phyloP scores from a whole-genome alignment of 1,140 invertebrate genomes.

The Neuroterus valhalla region DNA sequence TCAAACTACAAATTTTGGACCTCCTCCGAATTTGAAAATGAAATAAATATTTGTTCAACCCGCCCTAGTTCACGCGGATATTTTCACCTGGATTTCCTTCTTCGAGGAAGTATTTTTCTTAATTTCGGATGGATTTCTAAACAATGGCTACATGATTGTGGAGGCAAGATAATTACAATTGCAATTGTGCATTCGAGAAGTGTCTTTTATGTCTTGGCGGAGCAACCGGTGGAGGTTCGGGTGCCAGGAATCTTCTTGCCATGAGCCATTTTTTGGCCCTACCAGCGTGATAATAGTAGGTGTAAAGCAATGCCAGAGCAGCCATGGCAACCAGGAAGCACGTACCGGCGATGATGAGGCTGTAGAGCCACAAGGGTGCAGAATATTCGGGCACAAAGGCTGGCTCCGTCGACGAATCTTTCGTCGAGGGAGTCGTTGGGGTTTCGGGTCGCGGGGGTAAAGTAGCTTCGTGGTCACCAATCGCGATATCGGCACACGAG shows the following conservation, averaged over 20 bases:
- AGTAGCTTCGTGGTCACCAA: constrained; percentile 75
- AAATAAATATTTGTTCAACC: no score
- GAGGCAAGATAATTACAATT: constrained; percentile 52
- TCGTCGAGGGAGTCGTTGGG: constrained; percentile 40
- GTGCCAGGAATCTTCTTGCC: constrained; percentile 59
- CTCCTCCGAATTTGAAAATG: no score
- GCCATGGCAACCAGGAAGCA: constrained; percentile 71
- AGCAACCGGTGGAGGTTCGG: constrained; percentile 69
- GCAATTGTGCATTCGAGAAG: constrained; percentile 56
- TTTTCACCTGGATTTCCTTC: neutral
- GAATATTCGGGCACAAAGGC: constrained; percentile 48
- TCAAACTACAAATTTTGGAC: no score
- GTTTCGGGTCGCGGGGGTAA: constrained; percentile 55
- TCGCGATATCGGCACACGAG: constrained; percentile 87
- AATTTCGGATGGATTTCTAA: neutral
- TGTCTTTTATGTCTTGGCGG: constrained; percentile 74
- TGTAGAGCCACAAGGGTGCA: constrained; percentile 65
- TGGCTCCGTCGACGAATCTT: constrained; percentile 51
- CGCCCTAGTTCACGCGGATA: no score
- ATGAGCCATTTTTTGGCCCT: constrained; percentile 73
- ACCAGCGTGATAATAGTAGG: constrained; percentile 72
- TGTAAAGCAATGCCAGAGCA: constrained; percentile 70
- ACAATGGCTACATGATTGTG: neutral
- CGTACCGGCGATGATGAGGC: constrained; percentile 69
- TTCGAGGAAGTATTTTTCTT: neutral